Evolutionary conservation across 2,113 vertebrate genomes (phyloP).

Genomic region (Seriola aureovittata): DNA sequence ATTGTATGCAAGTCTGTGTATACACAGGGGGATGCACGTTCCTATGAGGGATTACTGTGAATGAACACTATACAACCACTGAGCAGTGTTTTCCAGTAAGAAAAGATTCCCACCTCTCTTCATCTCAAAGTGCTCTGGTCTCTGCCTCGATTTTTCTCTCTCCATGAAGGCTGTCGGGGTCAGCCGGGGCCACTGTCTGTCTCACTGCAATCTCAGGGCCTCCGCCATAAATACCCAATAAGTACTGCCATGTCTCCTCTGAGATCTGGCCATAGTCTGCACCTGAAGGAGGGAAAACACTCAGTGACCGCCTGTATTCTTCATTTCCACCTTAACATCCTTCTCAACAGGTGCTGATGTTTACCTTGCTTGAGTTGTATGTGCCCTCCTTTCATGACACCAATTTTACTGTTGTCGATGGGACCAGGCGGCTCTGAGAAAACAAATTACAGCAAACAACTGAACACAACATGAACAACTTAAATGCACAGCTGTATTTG

Average conservation of each 20-base stretch:
- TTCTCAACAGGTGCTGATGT: neutral
- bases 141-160: slow-evolving; percentile 98
- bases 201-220: slow-evolving; percentile 95
- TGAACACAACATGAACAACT: neutral
- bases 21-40: neutral
- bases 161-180: slow-evolving; percentile 87
- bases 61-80: neutral
- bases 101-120: slow-evolving; percentile 53
- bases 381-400: slow-evolving; percentile 91
- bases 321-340: neutral
- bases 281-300: slow-evolving; percentile 77
- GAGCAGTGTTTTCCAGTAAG: neutral
- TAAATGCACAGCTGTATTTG: neutral
- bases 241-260: slow-evolving; percentile 95
- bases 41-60: too few relatives aligned
- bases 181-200: slow-evolving; percentile 88
- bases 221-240: slow-evolving; percentile 91
- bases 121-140: slow-evolving; percentile 89
- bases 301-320: neutral
- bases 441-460: neutral
- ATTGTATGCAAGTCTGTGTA: neutral
- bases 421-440: slow-evolving; percentile 92
- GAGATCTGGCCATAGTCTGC: slow-evolving; percentile 99
- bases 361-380: slow-evolving; percentile 96
- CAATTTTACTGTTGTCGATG: slow-evolving; percentile 97